These are phyloP conservation scores for Drosophila bunnanda DNA, from an alignment of 2,888 invertebrate genomes.

Conservation along the genomic window DNA sequence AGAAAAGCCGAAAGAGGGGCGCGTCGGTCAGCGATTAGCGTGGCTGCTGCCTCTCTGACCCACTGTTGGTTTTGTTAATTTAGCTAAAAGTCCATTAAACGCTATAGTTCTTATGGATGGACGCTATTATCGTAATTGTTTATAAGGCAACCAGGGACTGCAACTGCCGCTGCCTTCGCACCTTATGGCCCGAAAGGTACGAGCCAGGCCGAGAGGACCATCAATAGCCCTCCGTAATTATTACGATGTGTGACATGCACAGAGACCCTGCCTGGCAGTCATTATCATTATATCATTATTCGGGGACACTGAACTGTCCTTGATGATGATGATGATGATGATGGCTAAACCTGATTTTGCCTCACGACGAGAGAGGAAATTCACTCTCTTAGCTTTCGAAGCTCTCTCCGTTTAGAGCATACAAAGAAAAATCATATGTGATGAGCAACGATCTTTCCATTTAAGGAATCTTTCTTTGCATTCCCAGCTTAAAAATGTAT, in stretches of 20 bases:
- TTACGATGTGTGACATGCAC: constrained; percentile 69
- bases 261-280: constrained; percentile 43
- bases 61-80: constrained; percentile 68
- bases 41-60: constrained; percentile 6
- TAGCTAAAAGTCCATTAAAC: constrained; percentile 79
- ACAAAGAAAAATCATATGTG: background rate
- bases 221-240: constrained; percentile 53
- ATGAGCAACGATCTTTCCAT: background rate
- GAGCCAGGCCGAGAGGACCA: constrained; percentile 16
- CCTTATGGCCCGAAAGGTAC: constrained; percentile 29
- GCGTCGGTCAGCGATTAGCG: constrained; percentile 41
- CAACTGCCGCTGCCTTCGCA: constrained; percentile 36
- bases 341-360: constrained; percentile 31
- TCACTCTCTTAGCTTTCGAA: too few species aligned
- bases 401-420: background rate
- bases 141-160: constrained; percentile 38
- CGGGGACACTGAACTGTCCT: constrained; percentile 33
- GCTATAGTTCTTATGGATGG: constrained; percentile 63
- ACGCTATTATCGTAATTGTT: constrained; percentile 70
- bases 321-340: constrained; percentile 21
- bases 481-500: too few species aligned
- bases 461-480: background rate
- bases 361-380: background rate
- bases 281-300: constrained; percentile 59
- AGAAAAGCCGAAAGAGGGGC: constrained; percentile 38